Evolutionary conservation across 30 jellyfish, hydroid and myxozoan species (phyloP), one percentile per base, ranked within the genome.

Genomic region (Nemopilema nomurai): DNA sequence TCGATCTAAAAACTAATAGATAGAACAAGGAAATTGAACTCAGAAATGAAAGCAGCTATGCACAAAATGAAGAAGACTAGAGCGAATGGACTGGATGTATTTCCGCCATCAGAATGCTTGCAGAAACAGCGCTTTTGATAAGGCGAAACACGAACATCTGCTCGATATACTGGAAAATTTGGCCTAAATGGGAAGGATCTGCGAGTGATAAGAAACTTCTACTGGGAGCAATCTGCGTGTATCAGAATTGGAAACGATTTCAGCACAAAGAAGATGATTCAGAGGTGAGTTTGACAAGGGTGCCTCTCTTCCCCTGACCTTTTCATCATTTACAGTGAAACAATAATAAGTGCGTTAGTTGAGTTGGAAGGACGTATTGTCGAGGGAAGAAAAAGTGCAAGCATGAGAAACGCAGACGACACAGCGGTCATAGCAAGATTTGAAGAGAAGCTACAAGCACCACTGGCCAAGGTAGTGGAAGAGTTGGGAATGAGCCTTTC

Each of bases 241-340:
- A 41, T 41, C 57, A 41, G 57, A 41, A 13, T 41, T 3, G 57
- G 57, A 41, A 41, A 41, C 13, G 9, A 41, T 41, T 41, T 3
- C 57, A 41, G 57, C 13, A 41, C n/a, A n/a, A n/a, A n/a, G n/a
- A n/a, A n/a, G n/a, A n/a, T n/a, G n/a, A n/a, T n/a, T n/a, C n/a
- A 41, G 13, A 13, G 57, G 57, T 41, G 57, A 41, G 57, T 6
- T 41, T 3, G 57, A 41, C 57, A 41, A 41, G 57, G 57, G 57
- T 41, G 57, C 57, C 13, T 41, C 13, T 41, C 33, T 41, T 22
- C 67, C 49, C 83, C 90, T 8, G 83, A 68, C 69, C 66, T 81
- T 21, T 81, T 81, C 69, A 80, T 24, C 81, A 16, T 80, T 0
- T 80, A 64, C 89, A 65, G 81, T 49, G 89, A 80, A 67, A 81